Conservation (phyloP, 2,797 vertebrate genomes). For the Pelobates cultripes region DNA sequence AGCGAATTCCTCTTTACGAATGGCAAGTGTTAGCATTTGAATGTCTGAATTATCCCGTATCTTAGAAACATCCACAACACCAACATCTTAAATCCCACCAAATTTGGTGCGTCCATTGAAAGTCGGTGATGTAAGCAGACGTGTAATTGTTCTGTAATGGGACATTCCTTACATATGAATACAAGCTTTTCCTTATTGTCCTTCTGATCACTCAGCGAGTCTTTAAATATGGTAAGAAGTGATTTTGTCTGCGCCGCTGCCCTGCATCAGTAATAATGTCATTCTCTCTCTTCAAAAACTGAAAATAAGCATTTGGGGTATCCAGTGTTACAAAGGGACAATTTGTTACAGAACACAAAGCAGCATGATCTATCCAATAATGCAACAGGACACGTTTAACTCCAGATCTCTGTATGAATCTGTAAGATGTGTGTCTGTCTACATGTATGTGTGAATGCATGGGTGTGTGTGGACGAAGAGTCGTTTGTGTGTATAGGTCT, state of each 20-base stretch:
- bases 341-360: background rate
- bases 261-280: constrained; percentile 60
- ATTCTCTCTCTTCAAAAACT: constrained; percentile 1
- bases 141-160: constrained; percentile 89
- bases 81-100: constrained; percentile 92
- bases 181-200: constrained; percentile 79
- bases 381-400: too few species aligned
- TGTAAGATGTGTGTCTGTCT: too few species aligned
- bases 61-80: constrained; percentile 66
- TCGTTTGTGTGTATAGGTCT: too few species aligned
- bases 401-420: too few species aligned
- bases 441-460: too few species aligned
- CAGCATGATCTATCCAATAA: too few species aligned
- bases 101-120: constrained; percentile 86
- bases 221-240: constrained; percentile 78
- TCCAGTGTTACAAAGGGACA: background rate
- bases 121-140: constrained; percentile 57
- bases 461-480: too few species aligned
- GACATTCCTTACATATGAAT: constrained; percentile 82
- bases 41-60: constrained; percentile 80
- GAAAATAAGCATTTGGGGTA: too few species aligned
- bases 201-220: constrained; percentile 75
- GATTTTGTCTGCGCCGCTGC: constrained; percentile 74
- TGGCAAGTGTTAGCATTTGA: constrained; percentile 83
- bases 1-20: background rate